Evolutionary conservation across 1,140 invertebrate species (phyloP), one percentile per base, ranked within the genome.

Genomic region (Drosophila pandora): DNA sequence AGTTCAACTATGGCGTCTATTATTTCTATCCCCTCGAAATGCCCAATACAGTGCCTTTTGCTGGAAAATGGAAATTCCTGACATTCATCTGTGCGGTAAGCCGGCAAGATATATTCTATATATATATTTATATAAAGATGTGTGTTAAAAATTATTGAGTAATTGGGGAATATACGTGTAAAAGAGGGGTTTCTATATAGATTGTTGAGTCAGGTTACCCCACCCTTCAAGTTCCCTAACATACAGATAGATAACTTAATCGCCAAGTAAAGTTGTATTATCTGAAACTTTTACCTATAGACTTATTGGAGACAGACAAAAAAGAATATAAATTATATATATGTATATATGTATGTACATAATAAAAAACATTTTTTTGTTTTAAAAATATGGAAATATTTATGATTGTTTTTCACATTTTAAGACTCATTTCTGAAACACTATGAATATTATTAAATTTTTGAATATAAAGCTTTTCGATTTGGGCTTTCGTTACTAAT

Each of bases 1-100:
- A 87, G 25, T 87, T 87, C 9, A 72, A 49, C 30, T 87, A 87
- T 87, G 83, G 83, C 8, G 78, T 87, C 5, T 70, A 78, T 12
- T 72, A 56, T 17, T 83, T 88, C 25, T 25, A 79, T 25, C 59
- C 64, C 57, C 23, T 79, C 23, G 56, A 89, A 22, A 47, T 87
- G 71, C 83, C 83, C 28, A 32, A 55, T 28, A 50, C 70, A 8
- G 45, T 62, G 58, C 83, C 83, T 6, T 94, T 92, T 89, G 96
- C 94, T 61, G 95, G 95, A 65, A 97, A 97, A 92, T 95, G 97
- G 56, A 97, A 97, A 92, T 98, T 95, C 91, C 93, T 98, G 45
- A 97, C 97, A 12, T 96, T 95, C 80, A 94, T 96, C 93, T 93
- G 96, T 93, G 95, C 95, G 92, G 96, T 97, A 94, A 94, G 83